Conservation (phyloP, 2,888 invertebrate genomes). For the Acrobasis suavella region DNA sequence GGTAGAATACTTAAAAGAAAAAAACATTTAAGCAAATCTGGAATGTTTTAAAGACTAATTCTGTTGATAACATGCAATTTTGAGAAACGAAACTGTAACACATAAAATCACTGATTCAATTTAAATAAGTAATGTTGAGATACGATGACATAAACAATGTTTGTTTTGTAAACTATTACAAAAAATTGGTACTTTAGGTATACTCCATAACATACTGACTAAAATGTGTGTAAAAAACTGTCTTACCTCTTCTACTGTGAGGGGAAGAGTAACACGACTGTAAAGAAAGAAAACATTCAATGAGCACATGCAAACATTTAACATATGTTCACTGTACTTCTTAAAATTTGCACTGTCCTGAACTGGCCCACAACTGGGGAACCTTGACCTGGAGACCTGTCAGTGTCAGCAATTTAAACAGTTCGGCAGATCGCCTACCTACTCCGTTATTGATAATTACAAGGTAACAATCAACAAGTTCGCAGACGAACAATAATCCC, state of each 20-base stretch:
- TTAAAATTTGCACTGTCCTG: constrained; percentile 6
- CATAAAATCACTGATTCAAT: no score
- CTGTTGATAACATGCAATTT: no score
- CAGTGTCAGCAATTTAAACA: constrained; percentile 53
- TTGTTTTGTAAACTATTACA: no score
- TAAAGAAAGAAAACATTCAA: constrained; percentile 62
- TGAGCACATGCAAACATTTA: constrained; percentile 6
- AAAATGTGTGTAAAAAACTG: no score
- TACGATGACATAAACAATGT: no score
- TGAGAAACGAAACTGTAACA: no score
- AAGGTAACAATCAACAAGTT: not conserved
- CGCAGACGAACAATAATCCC: not conserved
- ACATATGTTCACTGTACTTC: constrained; percentile 15
- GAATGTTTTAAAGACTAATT: no score
- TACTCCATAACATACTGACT: no score
- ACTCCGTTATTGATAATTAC: not conserved
- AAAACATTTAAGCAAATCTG: no score
- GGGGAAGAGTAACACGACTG: constrained; percentile 97
- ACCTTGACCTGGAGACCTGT: constrained; percentile 67
- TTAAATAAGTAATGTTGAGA: no score
- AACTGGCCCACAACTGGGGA: constrained; percentile 28
- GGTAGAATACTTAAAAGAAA: no score
- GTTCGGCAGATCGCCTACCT: not conserved
- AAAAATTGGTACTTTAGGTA: no score
- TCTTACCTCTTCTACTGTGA: constrained; percentile 98